Percentiles rank a stretch among this genome's conserved stretches.
Evolutionary conservation across 1,140 invertebrate genomes (phyloP).

Genomic region (Dinoponera quadriceps): DNA sequence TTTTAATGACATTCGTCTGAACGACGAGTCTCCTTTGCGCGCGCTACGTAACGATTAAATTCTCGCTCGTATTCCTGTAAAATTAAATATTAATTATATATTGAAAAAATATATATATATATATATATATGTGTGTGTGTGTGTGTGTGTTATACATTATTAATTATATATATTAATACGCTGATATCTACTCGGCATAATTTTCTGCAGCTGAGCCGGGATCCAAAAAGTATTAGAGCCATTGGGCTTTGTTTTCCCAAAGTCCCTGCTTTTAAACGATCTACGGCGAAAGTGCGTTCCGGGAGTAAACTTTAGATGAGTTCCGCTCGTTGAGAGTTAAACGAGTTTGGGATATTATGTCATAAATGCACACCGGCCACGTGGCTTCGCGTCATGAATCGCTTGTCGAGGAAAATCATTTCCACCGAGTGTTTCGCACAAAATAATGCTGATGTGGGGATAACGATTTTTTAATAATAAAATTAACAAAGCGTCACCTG

Average conservation of each 20-base stretch:
- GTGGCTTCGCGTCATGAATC: conserved; percentile 20
- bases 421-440: no score
- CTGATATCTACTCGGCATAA: conserved; percentile 35
- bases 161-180: no score
- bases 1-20: background rate
- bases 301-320: conserved; percentile 31
- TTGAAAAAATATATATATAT: no score
- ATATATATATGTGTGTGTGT: no score
- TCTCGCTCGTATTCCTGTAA: background rate
- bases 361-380: conserved; percentile 16
- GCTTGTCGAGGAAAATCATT: background rate
- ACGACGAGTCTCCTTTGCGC: conserved; percentile 12
- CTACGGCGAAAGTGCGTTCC: conserved; percentile 1
- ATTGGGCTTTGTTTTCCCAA: conserved; percentile 4
- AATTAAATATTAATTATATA: background rate
- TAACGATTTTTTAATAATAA: no score
- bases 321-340: conserved; percentile 25
- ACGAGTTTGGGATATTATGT: conserved; percentile 27
- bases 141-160: no score
- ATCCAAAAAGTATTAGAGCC: conserved; percentile 23
- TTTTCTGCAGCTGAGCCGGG: background rate
- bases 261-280: conserved; percentile 33
- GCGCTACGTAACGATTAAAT: conserved; percentile 1
- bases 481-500: no score
- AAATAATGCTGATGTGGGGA: no score